Conservation (phyloP, 2,888 invertebrate species). For the Chrysodeixis includens region DNA sequence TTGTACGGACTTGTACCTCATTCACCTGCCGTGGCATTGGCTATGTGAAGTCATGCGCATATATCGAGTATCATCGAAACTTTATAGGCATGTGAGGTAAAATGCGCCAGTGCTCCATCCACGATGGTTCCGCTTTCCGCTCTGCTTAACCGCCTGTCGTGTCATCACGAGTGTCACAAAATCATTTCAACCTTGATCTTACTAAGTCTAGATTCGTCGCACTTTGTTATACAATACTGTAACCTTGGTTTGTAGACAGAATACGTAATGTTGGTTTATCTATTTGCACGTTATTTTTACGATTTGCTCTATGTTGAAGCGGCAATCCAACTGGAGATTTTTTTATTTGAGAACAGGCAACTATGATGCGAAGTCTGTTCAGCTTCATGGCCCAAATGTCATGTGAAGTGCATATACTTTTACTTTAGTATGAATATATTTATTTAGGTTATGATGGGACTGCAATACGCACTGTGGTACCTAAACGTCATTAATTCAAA, state of each 20-base stretch:
- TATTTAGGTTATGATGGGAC: too few relatives aligned
- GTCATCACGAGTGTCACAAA: constrained; percentile 54
- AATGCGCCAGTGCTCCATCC: constrained; percentile 63
- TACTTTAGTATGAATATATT: too few relatives aligned
- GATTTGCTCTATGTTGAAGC: constrained; percentile 5
- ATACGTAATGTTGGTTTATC: constrained; percentile 21
- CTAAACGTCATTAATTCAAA: too few relatives aligned
- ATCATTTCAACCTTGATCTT: constrained; percentile 65
- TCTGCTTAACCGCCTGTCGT: constrained; percentile 63
- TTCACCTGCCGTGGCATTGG: constrained; percentile 7
- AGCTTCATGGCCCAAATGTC: too few relatives aligned
- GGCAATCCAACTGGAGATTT: not conserved
- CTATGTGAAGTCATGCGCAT: constrained; percentile 64
- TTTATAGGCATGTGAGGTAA: constrained; percentile 72
- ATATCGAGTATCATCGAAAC: constrained; percentile 79
- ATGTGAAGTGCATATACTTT: too few relatives aligned
- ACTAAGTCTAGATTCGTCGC: constrained; percentile 55
- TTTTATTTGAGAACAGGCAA: too few relatives aligned
- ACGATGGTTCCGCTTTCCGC: constrained; percentile 73
- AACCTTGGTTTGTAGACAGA: constrained; percentile 44
- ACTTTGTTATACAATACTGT: constrained; percentile 52
- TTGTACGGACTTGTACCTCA: constrained; percentile 3
- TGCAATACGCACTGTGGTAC: too few relatives aligned
- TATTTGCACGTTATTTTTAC: constrained; percentile 5
- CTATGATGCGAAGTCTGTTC: too few relatives aligned